Percentiles rank a stretch among this genome's conserved stretches.
These are phyloP conservation scores for Trichonephila inaurata DNA, from an alignment of 1,140 invertebrate genomes.

Conservation along the genomic window DNA sequence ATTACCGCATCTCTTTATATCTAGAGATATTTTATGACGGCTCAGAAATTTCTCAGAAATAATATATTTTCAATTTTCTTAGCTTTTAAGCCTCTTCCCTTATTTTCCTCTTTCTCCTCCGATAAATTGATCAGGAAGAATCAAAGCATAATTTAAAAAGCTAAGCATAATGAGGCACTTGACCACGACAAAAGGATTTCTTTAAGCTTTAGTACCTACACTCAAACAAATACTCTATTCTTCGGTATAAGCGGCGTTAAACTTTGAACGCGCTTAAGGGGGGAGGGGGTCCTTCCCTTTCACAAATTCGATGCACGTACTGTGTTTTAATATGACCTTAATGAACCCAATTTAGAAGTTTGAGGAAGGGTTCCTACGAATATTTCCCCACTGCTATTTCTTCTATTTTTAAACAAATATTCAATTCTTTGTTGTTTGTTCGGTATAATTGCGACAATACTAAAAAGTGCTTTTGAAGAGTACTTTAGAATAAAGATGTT, in stretches of 20 bases:
- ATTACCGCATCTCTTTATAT: background rate
- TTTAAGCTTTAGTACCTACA: conserved; percentile 56
- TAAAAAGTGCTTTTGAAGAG: background rate
- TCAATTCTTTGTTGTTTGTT: conserved; percentile 44
- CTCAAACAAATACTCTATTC: conserved; percentile 66
- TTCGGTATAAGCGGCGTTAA: conserved; percentile 48
- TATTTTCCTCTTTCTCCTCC: conserved; percentile 12
- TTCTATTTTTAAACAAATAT: conserved; percentile 34
- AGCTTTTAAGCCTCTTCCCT: conserved; percentile 30
- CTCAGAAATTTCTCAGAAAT: conserved; percentile 42
- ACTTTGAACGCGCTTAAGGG: conserved; percentile 57
- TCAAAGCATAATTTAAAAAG: conserved; percentile 71
- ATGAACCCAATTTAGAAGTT: conserved; percentile 63
- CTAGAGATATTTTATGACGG: conserved; percentile 1
- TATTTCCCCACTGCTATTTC: conserved; percentile 28
- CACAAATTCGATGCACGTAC: conserved; percentile 3
- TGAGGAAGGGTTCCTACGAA: conserved; percentile 45
- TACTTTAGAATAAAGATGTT: background rate
- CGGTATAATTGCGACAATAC: conserved; percentile 22
- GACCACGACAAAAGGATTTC: conserved; percentile 66
- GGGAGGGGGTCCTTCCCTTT: conserved; percentile 12
- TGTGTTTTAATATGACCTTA: conserved; percentile 55
- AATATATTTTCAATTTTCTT: conserved; percentile 68
- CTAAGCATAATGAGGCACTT: conserved; percentile 68
- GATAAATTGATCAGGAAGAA: conserved; percentile 68